phyloP scores from a whole-genome alignment of 92 coral and sea anemone species.

The Epizoanthus stellaris region DNA sequence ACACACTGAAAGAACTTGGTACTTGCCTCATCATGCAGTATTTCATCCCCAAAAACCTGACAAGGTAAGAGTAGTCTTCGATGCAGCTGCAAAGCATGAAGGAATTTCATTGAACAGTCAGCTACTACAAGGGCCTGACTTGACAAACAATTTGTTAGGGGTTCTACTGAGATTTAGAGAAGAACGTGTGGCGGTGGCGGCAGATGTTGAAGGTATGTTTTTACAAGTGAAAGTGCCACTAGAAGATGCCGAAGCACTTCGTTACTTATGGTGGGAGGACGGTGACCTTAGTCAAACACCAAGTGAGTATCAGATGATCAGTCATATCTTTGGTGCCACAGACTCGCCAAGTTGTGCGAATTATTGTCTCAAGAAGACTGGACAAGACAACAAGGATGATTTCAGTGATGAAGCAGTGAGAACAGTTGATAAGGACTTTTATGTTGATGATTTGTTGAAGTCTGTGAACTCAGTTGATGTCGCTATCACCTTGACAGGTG shows the following conservation, averaged over 20 bases:
- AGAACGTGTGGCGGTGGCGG: slow-evolving; percentile 50
- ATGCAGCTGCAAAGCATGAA: slow-evolving; percentile 42
- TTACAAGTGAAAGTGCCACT: slow-evolving; percentile 21
- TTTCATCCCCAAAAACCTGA: slow-evolving; percentile 47
- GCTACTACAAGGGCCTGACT: slow-evolving; percentile 37
- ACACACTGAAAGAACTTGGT: slow-evolving; percentile 34
- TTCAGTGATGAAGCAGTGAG: no score
- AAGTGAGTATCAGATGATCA: slow-evolving; percentile 64
- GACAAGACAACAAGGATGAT: slow-evolving; percentile 23
- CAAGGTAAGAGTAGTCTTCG: slow-evolving; percentile 45
- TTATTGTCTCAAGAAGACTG: slow-evolving; percentile 62
- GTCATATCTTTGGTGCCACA: slow-evolving; percentile 1
- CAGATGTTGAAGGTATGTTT: slow-evolving; percentile 47
- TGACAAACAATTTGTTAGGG: slow-evolving; percentile 21
- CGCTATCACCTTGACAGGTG: slow-evolving; percentile 44
- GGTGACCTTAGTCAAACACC: slow-evolving; percentile 44
- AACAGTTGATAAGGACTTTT: slow-evolving; percentile 61
- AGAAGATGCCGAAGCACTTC: no score
- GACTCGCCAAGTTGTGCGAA: slow-evolving; percentile 67
- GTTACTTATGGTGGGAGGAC: slow-evolving; percentile 46
- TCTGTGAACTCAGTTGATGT: slow-evolving; percentile 47
- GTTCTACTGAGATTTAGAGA: no score
- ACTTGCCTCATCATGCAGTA: slow-evolving; percentile 42
- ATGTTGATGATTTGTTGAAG: slow-evolving; percentile 70
- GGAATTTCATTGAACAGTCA: slow-evolving; percentile 40